A percentile compares a stretch with the other conserved stretches of the same genome.
These are phyloP conservation scores for Lamprotornis superbus DNA, from an alignment of 2,113 vertebrate species.

Conservation along the genomic window DNA sequence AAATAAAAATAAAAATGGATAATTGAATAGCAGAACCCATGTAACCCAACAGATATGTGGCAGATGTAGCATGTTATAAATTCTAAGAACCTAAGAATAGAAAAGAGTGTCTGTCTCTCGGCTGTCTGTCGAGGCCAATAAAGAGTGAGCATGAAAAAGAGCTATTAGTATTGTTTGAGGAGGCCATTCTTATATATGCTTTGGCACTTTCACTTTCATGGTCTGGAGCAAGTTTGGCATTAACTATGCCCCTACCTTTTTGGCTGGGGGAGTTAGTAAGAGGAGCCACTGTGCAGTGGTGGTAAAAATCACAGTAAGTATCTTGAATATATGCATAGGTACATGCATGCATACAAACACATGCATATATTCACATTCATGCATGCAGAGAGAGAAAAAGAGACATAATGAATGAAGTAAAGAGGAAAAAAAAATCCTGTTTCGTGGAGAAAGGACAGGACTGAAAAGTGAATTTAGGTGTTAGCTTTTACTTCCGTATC, in stretches of 20 bases:
- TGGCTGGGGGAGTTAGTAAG: slow-evolving; percentile 18
- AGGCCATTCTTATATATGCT: neutral
- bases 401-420: neutral
- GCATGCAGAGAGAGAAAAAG: neutral
- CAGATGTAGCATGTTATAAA: slow-evolving; percentile 61
- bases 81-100: slow-evolving; percentile 42
- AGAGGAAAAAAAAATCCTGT: neutral
- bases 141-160: slow-evolving; percentile 13
- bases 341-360: neutral
- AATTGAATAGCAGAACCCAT: neutral
- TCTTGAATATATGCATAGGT: neutral
- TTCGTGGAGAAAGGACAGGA: neutral
- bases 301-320: slow-evolving; percentile 14
- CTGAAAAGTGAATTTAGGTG: neutral
- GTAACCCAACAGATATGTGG: slow-evolving; percentile 36
- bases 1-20: slow-evolving; percentile 31
- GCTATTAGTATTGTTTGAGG: slow-evolving; percentile 6
- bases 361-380: neutral
- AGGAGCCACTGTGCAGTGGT: slow-evolving; percentile 10
- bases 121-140: neutral
- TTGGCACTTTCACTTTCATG: slow-evolving; percentile 37
- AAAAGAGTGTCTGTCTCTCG: neutral
- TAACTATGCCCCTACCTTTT: slow-evolving; percentile 31
- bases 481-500: neutral
- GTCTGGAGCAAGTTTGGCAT: slow-evolving; percentile 19